Conservation (phyloP, 2,113 vertebrate species). For the Cavia aperea region DNA sequence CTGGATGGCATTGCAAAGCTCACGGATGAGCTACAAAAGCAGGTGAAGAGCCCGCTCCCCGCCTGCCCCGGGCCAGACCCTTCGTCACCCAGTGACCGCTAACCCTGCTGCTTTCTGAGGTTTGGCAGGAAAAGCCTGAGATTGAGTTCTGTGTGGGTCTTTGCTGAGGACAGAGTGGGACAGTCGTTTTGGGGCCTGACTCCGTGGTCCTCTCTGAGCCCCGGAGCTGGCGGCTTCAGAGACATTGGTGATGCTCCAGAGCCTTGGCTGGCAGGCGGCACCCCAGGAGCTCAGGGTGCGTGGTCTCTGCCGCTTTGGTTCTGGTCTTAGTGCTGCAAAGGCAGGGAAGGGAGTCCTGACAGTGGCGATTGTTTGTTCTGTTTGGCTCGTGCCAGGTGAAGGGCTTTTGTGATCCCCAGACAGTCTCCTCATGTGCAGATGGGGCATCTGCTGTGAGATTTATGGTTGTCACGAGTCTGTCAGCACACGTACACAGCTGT, state of each 20-base stretch:
- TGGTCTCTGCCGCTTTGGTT: not conserved
- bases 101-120: not conserved
- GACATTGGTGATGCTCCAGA: accelerated
- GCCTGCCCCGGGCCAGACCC: not conserved
- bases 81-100: not conserved
- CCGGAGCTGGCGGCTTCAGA: not conserved
- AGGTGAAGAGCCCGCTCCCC: slow-evolving; percentile 51
- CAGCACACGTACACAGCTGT: not conserved
- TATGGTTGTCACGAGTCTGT: not conserved
- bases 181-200: not conserved
- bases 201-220: not conserved
- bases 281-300: accelerated
- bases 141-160: not conserved
- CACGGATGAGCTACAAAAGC: slow-evolving; percentile 68
- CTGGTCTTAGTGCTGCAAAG: not conserved
- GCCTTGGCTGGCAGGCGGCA: accelerated
- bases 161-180: too few relatives aligned
- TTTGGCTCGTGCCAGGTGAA: not conserved
- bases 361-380: not conserved
- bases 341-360: not conserved
- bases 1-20: slow-evolving; percentile 65
- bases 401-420: not conserved
- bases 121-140: not conserved
- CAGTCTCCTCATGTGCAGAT: not conserved
- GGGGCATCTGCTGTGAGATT: not conserved